Evolutionary conservation across 2,797 vertebrate genomes (phyloP).

Genomic region (Rhinichthys osculus): DNA sequence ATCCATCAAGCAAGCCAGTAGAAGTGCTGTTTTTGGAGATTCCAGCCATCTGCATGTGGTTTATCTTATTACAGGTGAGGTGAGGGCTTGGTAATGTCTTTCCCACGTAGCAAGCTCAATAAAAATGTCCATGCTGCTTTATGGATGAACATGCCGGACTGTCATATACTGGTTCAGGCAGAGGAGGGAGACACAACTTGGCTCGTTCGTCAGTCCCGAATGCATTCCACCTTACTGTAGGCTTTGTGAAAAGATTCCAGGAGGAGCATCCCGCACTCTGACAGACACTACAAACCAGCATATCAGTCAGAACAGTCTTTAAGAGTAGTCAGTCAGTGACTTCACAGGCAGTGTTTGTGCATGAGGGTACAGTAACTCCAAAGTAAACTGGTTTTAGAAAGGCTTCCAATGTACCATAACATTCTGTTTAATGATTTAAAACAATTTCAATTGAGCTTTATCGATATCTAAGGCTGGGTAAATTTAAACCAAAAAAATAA

Average conservation of each 20-base stretch:
- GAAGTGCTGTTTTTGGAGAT: slow-evolving; percentile 59
- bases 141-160: slow-evolving; percentile 60
- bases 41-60: slow-evolving; percentile 66
- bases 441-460: background rate
- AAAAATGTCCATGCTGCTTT: slow-evolving; percentile 65
- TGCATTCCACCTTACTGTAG: slow-evolving; percentile 47
- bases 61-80: slow-evolving; percentile 67
- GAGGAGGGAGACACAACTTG: slow-evolving; percentile 42
- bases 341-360: background rate
- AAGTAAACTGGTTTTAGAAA: background rate
- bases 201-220: slow-evolving; percentile 24
- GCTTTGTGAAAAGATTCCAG: slow-evolving; percentile 21
- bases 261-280: slow-evolving; percentile 25
- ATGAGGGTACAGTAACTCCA: background rate
- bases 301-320: background rate
- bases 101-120: slow-evolving; percentile 63
- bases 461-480: background rate
- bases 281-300: slow-evolving; percentile 26
- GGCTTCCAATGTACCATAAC: background rate
- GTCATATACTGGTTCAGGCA: slow-evolving; percentile 54
- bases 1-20: slow-evolving; percentile 55
- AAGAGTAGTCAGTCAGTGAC: background rate
- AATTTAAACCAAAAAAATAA: background rate
- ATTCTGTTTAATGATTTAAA: background rate
- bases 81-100: slow-evolving; percentile 66